Evolutionary conservation across 1,140 invertebrate species (phyloP), one percentile per base, ranked within the genome.

Genomic region (Aphelinus atriplicis): DNA sequence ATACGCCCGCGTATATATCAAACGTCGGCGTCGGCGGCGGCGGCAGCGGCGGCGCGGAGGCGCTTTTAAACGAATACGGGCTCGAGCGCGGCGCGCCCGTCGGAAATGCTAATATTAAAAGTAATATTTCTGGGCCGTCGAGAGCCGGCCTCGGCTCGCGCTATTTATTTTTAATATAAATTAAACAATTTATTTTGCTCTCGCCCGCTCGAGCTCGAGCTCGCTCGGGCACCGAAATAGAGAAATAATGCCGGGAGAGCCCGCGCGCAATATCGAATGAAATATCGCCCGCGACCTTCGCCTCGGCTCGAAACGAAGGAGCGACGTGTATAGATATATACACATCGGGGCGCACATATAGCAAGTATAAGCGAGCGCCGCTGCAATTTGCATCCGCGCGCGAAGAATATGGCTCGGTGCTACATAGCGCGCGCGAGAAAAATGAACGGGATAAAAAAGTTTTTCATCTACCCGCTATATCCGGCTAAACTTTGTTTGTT

Each of bases 111-210:
- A 83, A 84, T 83, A 83, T 84, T 84, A 84, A 83, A 84, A 81
- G 81, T 84, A 83, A 84, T 84, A 84, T 84, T 84, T 84, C 81
- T 82, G 75, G 66, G 77, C 67, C 68, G 61, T 65, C 66, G 58
- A 45, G 74, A 57, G 60, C n/a, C 62, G 61, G 64, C 66, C 67
- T 68, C 77, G 70, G 73, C 70, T 63, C 75, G 75, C 77, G 82
- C 81, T 85, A 85, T 85, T 85, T 85, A 85, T 85, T 85, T 85
- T 85, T 85, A 85, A 85, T 85, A 85, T 85, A 85, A 85, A 85
- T 85, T 85, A 85, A 85, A 85, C 84, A 85, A 85, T 85, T 85
- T 85, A 84, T 79, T 81, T 80, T 75, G 75, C 66, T 2, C 10
- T 53, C 26, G 69, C 69, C n/a, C 26, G 46, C 42, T 51, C 1